Conservation (phyloP, 2,113 vertebrate genomes). For the Ancistrus triradiatus region DNA sequence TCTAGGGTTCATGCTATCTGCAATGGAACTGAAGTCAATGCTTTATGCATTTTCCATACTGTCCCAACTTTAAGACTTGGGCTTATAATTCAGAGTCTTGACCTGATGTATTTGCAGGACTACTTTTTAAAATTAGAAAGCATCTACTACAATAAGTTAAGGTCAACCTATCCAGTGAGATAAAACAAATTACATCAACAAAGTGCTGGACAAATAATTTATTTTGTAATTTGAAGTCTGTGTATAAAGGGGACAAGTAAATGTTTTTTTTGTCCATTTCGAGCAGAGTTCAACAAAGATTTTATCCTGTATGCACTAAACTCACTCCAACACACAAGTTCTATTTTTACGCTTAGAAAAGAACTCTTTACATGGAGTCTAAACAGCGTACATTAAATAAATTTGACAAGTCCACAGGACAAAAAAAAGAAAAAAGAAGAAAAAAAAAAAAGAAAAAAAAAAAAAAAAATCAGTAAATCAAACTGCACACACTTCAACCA, state of each 20-base stretch:
- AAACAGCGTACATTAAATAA: slow-evolving; percentile 42
- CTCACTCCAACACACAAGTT: slow-evolving; percentile 18
- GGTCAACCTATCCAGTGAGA: background rate
- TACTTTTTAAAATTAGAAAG: too few species aligned
- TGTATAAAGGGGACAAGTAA: slow-evolving; percentile 30
- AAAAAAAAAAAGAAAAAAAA: too few species aligned
- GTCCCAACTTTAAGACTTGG: too few species aligned
- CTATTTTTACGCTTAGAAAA: slow-evolving; percentile 22
- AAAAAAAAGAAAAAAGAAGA: slow-evolving; percentile 22
- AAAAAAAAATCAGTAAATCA: too few species aligned
- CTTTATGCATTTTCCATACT: too few species aligned
- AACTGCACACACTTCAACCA: slow-evolving; percentile 29
- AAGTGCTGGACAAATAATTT: slow-evolving; percentile 60
- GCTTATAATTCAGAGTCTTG: too few species aligned
- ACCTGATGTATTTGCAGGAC: too few species aligned
- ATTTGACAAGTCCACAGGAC: slow-evolving; percentile 22
- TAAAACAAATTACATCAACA: background rate
- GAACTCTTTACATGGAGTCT: slow-evolving; percentile 1
- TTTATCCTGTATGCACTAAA: slow-evolving; percentile 3
- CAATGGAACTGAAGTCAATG: too few species aligned
- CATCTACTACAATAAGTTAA: too few species aligned
- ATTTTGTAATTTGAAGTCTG: slow-evolving; percentile 51
- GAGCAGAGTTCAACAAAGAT: slow-evolving; percentile 25
- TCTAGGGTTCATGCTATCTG: too few species aligned
- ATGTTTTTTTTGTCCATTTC: slow-evolving; percentile 28